These are phyloP conservation scores for Antechinus flavipes DNA, from an alignment of 2,113 vertebrate species.

Conservation along the genomic window DNA sequence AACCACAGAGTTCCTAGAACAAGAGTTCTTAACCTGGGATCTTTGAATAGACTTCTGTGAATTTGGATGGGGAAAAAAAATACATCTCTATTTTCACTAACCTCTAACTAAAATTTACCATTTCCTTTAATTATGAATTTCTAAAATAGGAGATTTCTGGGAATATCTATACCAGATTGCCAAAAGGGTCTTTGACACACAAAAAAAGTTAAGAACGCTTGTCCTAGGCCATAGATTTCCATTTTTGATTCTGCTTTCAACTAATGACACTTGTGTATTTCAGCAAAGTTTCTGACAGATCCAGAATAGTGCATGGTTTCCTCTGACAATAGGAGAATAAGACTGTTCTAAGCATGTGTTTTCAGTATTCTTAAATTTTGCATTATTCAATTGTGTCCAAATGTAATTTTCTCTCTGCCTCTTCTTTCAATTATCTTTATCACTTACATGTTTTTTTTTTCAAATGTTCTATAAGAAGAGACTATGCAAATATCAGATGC, in stretches of 20 bases:
- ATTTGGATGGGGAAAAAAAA: not conserved
- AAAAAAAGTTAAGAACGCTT: not conserved
- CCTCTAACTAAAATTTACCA: not conserved
- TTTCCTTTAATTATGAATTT: not conserved
- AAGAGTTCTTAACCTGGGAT: not conserved
- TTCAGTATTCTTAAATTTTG: slow-evolving; percentile 81
- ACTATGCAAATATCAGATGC: slow-evolving; percentile 83
- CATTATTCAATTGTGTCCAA: slow-evolving; percentile 83
- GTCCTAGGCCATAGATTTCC: slow-evolving; percentile 12
- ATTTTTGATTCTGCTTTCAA: slow-evolving; percentile 74
- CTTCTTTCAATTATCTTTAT: slow-evolving; percentile 77
- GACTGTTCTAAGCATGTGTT: slow-evolving; percentile 82
- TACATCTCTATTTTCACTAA: not conserved
- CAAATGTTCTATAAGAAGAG: slow-evolving; percentile 83
- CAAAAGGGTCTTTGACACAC: not conserved
- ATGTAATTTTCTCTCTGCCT: slow-evolving; percentile 81
- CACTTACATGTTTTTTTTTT: slow-evolving; percentile 81
- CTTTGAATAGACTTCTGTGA: not conserved
- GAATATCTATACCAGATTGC: not conserved
- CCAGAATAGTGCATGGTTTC: slow-evolving; percentile 72
- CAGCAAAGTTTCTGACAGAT: slow-evolving; percentile 75
- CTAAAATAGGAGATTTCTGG: not conserved
- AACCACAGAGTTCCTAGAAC: slow-evolving; percentile 38
- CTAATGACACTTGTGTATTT: slow-evolving; percentile 77
- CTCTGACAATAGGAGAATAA: slow-evolving; percentile 79